phyloP scores from a whole-genome alignment of 2,113 vertebrate species.

The Melanocharis versteri region DNA sequence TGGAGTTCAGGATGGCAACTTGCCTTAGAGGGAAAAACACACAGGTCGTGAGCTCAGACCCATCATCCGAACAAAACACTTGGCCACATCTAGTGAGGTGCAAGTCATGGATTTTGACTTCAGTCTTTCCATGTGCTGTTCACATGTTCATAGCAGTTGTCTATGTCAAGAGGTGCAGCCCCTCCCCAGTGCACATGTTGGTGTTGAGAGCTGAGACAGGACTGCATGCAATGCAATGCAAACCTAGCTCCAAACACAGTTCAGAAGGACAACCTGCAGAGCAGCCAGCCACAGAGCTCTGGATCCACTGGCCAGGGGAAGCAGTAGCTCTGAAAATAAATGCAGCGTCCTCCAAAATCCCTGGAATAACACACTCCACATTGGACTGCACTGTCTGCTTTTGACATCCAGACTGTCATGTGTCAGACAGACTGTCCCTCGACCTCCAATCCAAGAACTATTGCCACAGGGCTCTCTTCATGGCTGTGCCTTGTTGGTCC shows the following conservation, averaged over 20 bases:
- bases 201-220: not conserved
- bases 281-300: not conserved
- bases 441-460: fast-evolving
- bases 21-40: not conserved
- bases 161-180: not conserved
- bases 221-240: fast-evolving
- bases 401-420: too few relatives aligned
- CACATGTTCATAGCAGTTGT: not conserved
- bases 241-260: not conserved
- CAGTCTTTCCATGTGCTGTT: not conserved
- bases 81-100: not conserved
- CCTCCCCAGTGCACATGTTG: fast-evolving
- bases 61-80: not conserved
- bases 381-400: not conserved
- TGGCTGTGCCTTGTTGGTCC: not conserved
- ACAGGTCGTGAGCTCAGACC: not conserved
- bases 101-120: not conserved
- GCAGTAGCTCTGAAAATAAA: not conserved
- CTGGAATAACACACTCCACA: not conserved
- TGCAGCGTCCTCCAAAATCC: fast-evolving
- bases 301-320: not conserved
- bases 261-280: not conserved
- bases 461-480: not conserved
- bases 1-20: not conserved
- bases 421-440: too few relatives aligned